Percentiles rank a stretch among this genome's conserved stretches.
Evolutionary conservation across 2,797 vertebrate species (phyloP).

Genomic region (Borostomias antarcticus): DNA sequence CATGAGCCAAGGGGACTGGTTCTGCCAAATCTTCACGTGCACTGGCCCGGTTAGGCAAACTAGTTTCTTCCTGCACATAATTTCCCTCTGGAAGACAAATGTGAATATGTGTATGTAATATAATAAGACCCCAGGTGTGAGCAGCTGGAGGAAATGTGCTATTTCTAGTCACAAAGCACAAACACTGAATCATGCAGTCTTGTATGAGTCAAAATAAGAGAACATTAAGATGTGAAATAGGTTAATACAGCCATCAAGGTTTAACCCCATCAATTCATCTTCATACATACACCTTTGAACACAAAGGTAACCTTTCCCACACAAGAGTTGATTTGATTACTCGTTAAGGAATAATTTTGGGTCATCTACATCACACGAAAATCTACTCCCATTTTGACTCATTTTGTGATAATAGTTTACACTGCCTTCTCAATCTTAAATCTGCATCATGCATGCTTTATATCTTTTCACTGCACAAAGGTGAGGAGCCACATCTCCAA

Average conservation of each 20-base stretch:
- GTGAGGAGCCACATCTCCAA: constrained; percentile 50
- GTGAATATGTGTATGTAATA: constrained; percentile 78
- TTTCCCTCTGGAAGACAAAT: constrained; percentile 86
- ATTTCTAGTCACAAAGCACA: constrained; percentile 69
- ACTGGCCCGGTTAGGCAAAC: constrained; percentile 77
- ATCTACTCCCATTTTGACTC: constrained; percentile 77
- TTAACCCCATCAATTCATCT: constrained; percentile 30
- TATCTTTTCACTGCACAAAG: constrained; percentile 83
- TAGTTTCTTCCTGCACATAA: constrained; percentile 81
- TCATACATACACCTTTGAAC: neutral
- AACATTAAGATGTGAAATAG: constrained; percentile 37
- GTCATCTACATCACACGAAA: constrained; percentile 41
- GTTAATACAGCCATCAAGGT: constrained; percentile 24
- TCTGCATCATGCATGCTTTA: constrained; percentile 75
- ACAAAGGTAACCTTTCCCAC: constrained; percentile 3
- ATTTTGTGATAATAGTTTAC: constrained; percentile 70
- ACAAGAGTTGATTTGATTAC: constrained; percentile 16
- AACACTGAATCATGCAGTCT: constrained; percentile 73
- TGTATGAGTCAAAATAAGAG: constrained; percentile 80
- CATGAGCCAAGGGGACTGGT: constrained; percentile 74
- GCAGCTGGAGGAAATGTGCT: constrained; percentile 80
- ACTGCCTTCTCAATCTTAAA: constrained; percentile 81
- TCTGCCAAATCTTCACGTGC: constrained; percentile 75
- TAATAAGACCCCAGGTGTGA: constrained; percentile 74
- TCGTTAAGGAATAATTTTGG: constrained; percentile 36